Evolutionary conservation across 2,113 vertebrate species (phyloP).

Genomic region (Caranx melampygus): DNA sequence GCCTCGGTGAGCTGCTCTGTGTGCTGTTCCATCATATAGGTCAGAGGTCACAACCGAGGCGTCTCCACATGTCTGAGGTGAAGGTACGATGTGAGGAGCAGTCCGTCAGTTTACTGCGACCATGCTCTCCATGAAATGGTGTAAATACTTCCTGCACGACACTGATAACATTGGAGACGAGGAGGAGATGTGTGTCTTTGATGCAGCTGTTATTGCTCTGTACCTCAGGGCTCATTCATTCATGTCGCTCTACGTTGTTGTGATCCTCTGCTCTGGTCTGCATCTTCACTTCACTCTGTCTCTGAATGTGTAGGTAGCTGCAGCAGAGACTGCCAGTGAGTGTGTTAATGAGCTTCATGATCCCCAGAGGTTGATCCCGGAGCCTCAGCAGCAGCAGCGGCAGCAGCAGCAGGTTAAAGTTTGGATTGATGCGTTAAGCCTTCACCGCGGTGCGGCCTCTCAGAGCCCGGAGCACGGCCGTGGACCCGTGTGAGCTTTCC

Average conservation of each 20-base stretch:
- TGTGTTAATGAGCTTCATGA: too few species aligned
- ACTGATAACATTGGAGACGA: conserved; percentile 10
- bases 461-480: not conserved
- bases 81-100: not conserved
- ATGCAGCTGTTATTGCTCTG: not conserved
- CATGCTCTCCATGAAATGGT: conserved; percentile 3
- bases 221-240: not conserved
- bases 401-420: too few species aligned
- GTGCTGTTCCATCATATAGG: not conserved
- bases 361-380: too few species aligned
- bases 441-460: not conserved
- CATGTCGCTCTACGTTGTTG: not conserved
- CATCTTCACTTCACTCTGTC: too few species aligned
- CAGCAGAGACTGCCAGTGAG: not conserved
- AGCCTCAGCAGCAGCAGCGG: too few species aligned
- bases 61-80: not conserved
- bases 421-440: too few species aligned
- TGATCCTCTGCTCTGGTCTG: not conserved
- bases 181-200: not conserved
- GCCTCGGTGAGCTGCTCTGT: not conserved
- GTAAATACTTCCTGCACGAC: conserved; percentile 12
- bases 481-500: not conserved
- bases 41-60: not conserved
- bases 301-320: not conserved
- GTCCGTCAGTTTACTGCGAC: not conserved